phyloP scores from a whole-genome alignment of 2,113 vertebrate genomes.

The Sinocyclocheilus anshuiensis region DNA sequence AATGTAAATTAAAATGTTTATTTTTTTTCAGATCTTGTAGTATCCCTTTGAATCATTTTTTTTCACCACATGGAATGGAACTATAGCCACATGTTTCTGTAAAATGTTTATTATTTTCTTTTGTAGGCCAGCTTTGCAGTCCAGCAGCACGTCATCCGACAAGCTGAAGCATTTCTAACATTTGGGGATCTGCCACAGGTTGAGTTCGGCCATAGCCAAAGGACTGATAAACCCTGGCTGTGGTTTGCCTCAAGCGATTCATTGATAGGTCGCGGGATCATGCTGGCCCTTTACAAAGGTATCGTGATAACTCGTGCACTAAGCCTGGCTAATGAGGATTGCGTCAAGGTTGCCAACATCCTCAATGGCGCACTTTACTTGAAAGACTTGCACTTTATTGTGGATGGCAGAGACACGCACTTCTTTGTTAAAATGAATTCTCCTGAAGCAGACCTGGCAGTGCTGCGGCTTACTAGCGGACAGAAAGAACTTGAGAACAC shows the following conservation, averaged over 20 bases:
- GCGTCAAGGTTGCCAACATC: conserved; percentile 95
- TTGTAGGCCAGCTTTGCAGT: conserved; percentile 94
- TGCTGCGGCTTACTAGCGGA: conserved; percentile 90
- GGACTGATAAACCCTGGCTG: conserved; percentile 88
- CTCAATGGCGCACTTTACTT: conserved; percentile 96
- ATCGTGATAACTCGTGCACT: conserved; percentile 92
- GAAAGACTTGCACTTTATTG: conserved; percentile 93
- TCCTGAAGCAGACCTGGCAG: conserved; percentile 90
- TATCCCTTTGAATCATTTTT: no score
- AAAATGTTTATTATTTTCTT: conserved; percentile 52
- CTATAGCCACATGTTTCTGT: neutral
- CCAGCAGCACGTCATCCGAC: conserved; percentile 93
- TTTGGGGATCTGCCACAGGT: conserved; percentile 93
- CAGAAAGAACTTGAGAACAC: conserved; percentile 93
- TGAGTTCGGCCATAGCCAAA: conserved; percentile 79
- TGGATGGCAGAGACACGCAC: conserved; percentile 94
- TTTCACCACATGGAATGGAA: neutral
- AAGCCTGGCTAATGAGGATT: conserved; percentile 96
- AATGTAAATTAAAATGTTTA: no score
- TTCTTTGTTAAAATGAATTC: conserved; percentile 95
- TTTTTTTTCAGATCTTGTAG: no score
- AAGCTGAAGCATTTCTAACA: conserved; percentile 90
- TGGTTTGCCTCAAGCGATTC: conserved; percentile 95
- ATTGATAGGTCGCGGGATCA: conserved; percentile 92
- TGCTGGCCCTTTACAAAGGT: conserved; percentile 94